Conservation (phyloP, 2,113 vertebrate genomes). For the Choloepus hoffmanni region DNA sequence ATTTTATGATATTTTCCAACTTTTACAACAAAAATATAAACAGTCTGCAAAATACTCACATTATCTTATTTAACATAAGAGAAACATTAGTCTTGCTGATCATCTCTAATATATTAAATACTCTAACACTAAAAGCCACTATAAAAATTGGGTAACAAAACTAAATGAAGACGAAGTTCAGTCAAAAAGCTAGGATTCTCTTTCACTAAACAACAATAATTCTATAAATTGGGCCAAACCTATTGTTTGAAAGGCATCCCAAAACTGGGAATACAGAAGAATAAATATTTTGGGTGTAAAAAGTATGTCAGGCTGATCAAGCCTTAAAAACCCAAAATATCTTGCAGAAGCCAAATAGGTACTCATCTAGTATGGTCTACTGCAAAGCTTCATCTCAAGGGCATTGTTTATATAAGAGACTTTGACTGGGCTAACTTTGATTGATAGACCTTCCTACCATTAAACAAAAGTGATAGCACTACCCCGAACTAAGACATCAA, state of each 20-base stretch:
- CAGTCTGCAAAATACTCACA: slow-evolving; percentile 23
- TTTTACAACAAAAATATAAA: slow-evolving; percentile 32
- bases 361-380: slow-evolving; percentile 47
- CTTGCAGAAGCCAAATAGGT: slow-evolving; percentile 59
- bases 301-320: slow-evolving; percentile 70
- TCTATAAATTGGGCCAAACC: background rate
- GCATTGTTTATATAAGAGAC: slow-evolving; percentile 67
- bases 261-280: slow-evolving; percentile 36
- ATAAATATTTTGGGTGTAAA: slow-evolving; percentile 59
- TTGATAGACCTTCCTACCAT: slow-evolving; percentile 54
- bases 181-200: background rate
- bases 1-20: slow-evolving; percentile 57
- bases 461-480: slow-evolving; percentile 74
- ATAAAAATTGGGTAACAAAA: background rate
- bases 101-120: background rate
- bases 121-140: background rate
- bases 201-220: background rate
- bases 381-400: slow-evolving; percentile 66
- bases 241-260: slow-evolving; percentile 44
- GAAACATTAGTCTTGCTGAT: background rate
- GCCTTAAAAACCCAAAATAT: slow-evolving; percentile 57
- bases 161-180: background rate
- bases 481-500: slow-evolving; percentile 70
- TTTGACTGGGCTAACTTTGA: slow-evolving; percentile 73
- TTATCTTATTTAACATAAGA: background rate